Evolutionary conservation across 2,797 vertebrate species (phyloP).

Genomic region (Champsocephalus esox): DNA sequence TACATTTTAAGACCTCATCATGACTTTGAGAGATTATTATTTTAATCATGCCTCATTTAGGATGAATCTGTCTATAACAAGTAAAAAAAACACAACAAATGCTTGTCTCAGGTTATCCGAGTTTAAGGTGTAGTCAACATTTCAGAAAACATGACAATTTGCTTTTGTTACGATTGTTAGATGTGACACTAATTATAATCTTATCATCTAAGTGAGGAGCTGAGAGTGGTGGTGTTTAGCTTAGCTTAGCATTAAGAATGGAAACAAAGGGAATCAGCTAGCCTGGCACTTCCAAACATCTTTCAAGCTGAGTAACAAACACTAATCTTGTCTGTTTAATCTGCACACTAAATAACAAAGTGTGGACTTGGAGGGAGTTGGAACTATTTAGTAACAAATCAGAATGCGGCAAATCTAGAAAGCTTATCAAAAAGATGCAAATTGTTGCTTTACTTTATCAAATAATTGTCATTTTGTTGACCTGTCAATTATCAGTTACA

Average conservation of each 20-base stretch:
- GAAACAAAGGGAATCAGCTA: neutral
- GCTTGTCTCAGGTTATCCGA: neutral
- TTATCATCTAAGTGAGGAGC: neutral
- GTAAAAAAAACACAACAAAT: neutral
- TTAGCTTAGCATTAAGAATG: constrained; percentile 9
- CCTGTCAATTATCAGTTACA: no score
- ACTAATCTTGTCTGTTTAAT: neutral
- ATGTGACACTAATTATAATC: no score
- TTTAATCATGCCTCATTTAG: neutral
- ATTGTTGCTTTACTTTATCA: neutral
- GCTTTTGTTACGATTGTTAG: neutral
- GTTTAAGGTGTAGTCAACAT: neutral
- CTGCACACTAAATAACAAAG: neutral
- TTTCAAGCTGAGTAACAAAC: neutral
- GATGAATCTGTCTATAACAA: neutral
- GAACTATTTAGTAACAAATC: neutral
- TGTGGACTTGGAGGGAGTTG: neutral
- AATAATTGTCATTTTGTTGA: no score
- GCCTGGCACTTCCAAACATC: neutral
- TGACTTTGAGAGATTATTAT: neutral
- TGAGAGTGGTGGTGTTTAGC: neutral
- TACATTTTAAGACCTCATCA: no score
- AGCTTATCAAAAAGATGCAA: no score
- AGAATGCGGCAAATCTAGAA: neutral
- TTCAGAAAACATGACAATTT: neutral